Evolutionary conservation across 2,888 invertebrate species (phyloP), one percentile per base, ranked within the genome.

Genomic region (Spisula solida): DNA sequence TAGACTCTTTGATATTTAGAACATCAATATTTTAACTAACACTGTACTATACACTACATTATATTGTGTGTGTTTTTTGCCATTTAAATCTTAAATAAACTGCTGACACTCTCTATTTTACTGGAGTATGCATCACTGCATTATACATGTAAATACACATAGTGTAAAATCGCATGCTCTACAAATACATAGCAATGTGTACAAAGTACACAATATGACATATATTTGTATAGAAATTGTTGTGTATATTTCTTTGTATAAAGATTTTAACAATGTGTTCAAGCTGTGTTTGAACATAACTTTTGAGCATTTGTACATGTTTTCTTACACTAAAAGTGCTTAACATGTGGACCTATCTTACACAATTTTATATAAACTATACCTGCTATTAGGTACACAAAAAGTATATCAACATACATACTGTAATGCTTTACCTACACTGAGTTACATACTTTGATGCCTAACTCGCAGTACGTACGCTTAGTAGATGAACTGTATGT

Each of bases 171-270:
- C 55, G 85, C 79, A 85, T 79, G 56, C 31, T 29, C 25, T n/a
- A 79, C 48, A 34, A 75, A 75, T 79, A 85, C 34, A 31, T 75
- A 16, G 79, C 31, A 85, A 41, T 41, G 79, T 85, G 79, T 79
- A 78, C 85, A 85, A 79, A 85, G 85, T 85, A 41, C 85, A 85
- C 85, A 79, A 78, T 66, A 70, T 70, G 29, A 79, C 79, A 78
- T 85, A 79, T 79, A 85, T 79, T 85, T 85, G 85, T 85, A 85
- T 56, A 79, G 56, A 85, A 25, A 85, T 78, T 83, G 56, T 84
- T 84, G 55, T 85, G 85, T 79, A 85, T 79, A 55, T 56, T 84
- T 84, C 47, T 78, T 56, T 85, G 85, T 85, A 85, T 78, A 79
- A 79, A 79, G 85, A 78, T 85, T 85, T 83, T 83, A 75, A 75